phyloP scores from a whole-genome alignment of 2,797 vertebrate genomes.

The Chloroceryle amazona region DNA sequence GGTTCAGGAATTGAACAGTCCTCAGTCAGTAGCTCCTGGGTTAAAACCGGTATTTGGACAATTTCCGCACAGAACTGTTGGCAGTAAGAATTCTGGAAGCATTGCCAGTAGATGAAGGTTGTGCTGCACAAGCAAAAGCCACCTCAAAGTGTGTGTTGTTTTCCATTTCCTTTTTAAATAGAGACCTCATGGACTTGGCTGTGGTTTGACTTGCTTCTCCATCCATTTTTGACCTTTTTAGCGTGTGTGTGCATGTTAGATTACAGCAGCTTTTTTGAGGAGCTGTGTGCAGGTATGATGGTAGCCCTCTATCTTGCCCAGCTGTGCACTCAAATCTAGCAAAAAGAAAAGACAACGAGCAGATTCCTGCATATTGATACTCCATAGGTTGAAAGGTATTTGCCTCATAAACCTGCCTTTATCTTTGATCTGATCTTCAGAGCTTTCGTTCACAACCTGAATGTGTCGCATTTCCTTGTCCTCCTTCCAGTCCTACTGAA shows the following conservation, averaged over 20 bases:
- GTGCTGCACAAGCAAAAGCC: not conserved
- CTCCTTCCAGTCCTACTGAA: not conserved
- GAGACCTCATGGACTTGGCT: not conserved
- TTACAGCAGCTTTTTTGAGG: not conserved
- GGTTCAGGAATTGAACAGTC: not conserved
- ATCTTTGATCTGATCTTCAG: not conserved
- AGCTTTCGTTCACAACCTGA: not conserved
- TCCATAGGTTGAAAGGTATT: not conserved
- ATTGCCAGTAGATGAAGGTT: not conserved
- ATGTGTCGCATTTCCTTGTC: not conserved
- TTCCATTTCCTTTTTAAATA: not conserved
- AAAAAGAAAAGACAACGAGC: not conserved
- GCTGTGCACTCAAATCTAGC: not conserved
- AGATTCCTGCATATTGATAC: not conserved
- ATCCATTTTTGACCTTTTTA: not conserved
- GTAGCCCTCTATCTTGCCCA: not conserved
- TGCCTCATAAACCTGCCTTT: not conserved
- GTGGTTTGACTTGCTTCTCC: not conserved
- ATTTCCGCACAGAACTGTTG: not conserved
- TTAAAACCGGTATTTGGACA: not conserved
- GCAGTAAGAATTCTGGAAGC: not conserved
- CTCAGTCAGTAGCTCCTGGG: not conserved
- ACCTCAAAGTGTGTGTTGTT: not conserved
- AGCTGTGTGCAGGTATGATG: not conserved
- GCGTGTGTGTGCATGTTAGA: not conserved